These are phyloP conservation scores for Acleris emargana DNA, from an alignment of 2,888 invertebrate genomes.

Conservation along the genomic window DNA sequence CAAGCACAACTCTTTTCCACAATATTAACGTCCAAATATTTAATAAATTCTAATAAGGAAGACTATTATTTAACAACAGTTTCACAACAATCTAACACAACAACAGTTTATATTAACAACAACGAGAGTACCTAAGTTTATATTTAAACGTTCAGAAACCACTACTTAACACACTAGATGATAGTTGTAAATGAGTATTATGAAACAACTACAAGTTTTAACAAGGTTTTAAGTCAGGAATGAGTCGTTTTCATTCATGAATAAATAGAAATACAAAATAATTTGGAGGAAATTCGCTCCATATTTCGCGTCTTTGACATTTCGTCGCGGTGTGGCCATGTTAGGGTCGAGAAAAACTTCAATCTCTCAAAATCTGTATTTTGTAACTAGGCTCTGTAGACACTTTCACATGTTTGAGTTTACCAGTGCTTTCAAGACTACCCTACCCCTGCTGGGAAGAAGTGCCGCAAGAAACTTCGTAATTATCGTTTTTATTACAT, in stretches of 20 bases:
- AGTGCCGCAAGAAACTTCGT: too few species aligned
- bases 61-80: slow-evolving; percentile 51
- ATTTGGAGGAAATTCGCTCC: slow-evolving; percentile 70
- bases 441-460: too few species aligned
- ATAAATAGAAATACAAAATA: slow-evolving; percentile 57
- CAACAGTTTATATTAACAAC: slow-evolving; percentile 43
- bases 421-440: too few species aligned
- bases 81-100: slow-evolving; percentile 42
- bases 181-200: slow-evolving; percentile 2
- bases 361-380: neutral
- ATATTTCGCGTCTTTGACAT: slow-evolving; percentile 69
- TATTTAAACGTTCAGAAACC: slow-evolving; percentile 40
- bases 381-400: too few species aligned
- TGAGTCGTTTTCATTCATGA: slow-evolving; percentile 74
- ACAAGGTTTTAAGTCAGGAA: slow-evolving; percentile 48
- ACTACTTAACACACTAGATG: slow-evolving; percentile 13
- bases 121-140: slow-evolving; percentile 44
- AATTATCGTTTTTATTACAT: too few species aligned
- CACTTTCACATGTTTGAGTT: too few species aligned
- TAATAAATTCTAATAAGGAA: slow-evolving; percentile 50
- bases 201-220: slow-evolving; percentile 22
- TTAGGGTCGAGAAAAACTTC: neutral
- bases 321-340: slow-evolving; percentile 53
- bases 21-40: slow-evolving; percentile 44
- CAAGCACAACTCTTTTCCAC: slow-evolving; percentile 67